These are phyloP conservation scores for Petrocephalus microphthalmus DNA, from an alignment of 2,113 vertebrate genomes.

Conservation along the genomic window DNA sequence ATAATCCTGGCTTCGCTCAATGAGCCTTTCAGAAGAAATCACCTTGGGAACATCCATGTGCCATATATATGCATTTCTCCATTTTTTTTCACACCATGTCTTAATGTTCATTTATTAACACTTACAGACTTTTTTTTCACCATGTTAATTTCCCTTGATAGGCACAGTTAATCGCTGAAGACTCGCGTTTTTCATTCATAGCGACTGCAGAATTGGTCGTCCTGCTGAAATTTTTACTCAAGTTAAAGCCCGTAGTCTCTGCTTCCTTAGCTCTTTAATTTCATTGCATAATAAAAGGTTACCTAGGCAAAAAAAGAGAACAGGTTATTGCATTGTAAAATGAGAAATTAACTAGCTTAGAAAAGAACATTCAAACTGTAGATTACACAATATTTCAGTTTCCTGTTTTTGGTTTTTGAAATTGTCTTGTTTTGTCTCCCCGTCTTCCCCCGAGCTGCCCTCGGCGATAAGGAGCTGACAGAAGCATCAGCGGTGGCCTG, in stretches of 20 bases:
- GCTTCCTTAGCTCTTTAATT: not conserved
- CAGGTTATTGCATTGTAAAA: not conserved
- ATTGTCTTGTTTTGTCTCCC: not conserved
- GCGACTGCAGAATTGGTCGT: not conserved
- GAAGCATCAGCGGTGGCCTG: not conserved
- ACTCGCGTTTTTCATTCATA: not conserved
- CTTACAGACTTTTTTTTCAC: not conserved
- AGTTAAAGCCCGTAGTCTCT: not conserved
- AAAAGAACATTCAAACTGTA: not conserved
- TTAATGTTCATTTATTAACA: not conserved
- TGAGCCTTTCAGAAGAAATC: not conserved
- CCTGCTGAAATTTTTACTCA: not conserved
- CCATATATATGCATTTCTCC: not conserved
- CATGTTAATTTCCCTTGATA: not conserved
- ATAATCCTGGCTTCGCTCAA: not conserved
- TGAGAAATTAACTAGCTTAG: not conserved
- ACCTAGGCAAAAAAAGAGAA: not conserved
- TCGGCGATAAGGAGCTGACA: not conserved
- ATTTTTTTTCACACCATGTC: not conserved
- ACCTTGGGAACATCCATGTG: not conserved
- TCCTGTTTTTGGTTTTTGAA: not conserved
- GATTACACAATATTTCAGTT: not conserved
- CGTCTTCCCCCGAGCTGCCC: not conserved
- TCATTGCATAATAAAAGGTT: not conserved
- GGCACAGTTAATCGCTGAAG: not conserved